Percentiles rank a stretch among this genome's conserved stretches.
These are phyloP conservation scores for Heterotis niloticus DNA, from an alignment of 2,113 vertebrate species.

Conservation along the genomic window DNA sequence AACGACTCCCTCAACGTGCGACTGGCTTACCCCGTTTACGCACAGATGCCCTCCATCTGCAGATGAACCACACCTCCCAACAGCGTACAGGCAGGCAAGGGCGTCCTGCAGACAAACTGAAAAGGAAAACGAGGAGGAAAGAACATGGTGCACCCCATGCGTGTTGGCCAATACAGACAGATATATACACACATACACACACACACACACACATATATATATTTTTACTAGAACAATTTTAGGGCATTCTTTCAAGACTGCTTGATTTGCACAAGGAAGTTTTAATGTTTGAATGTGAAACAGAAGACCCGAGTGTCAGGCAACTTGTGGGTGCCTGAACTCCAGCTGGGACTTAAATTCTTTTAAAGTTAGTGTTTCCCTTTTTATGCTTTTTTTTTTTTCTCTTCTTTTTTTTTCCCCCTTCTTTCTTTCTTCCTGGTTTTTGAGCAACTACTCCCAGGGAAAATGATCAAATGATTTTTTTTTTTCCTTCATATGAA, in stretches of 20 bases:
- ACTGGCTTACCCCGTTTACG: slow-evolving; percentile 86
- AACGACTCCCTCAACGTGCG: slow-evolving; percentile 91
- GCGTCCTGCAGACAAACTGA: not conserved
- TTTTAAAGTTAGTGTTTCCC: not conserved
- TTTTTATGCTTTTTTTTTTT: slow-evolving; percentile 1
- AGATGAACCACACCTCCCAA: slow-evolving; percentile 65
- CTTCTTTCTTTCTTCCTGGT: slow-evolving; percentile 14
- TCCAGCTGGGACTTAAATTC: slow-evolving; percentile 63
- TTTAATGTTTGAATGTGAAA: slow-evolving; percentile 95
- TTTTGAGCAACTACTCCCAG: slow-evolving; percentile 39
- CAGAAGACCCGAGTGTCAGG: slow-evolving; percentile 70
- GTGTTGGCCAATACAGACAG: slow-evolving; percentile 63
- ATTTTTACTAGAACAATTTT: slow-evolving; percentile 71
- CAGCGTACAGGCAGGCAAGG: not conserved
- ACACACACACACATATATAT: slow-evolving; percentile 43
- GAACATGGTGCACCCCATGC: slow-evolving; percentile 60
- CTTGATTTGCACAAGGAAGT: slow-evolving; percentile 99
- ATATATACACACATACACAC: slow-evolving; percentile 42
- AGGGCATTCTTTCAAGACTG: slow-evolving; percentile 98
- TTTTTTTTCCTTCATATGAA: slow-evolving; percentile 38
- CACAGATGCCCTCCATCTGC: slow-evolving; percentile 75
- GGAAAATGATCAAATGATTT: slow-evolving; percentile 31
- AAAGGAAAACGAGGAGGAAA: slow-evolving; percentile 24
- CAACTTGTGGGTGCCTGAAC: slow-evolving; percentile 78
- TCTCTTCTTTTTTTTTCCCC: slow-evolving; percentile 7